Base-by-base conservation (phyloP, 1,140 invertebrate genomes). In the Habropoda laboriosa region DNA sequence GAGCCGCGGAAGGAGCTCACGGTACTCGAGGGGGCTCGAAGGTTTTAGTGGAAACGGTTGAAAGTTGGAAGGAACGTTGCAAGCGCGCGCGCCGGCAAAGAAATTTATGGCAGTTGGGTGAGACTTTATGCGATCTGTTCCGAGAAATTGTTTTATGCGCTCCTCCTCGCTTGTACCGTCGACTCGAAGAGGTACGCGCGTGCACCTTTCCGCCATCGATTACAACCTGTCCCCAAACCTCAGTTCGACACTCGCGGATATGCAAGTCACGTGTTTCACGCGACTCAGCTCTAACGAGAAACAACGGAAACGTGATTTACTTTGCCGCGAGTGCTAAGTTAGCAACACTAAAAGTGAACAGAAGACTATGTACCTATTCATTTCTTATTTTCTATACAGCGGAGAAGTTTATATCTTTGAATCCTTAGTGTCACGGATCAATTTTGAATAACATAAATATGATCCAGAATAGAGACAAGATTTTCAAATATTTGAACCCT, bases 1-100 rank as follows among this genome's bases (percentile, higher is more conserved):
- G 60, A 45, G 47, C 27, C 74, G 53, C 68, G 80, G n/a, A 82
- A 79, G 79, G 60, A 82, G 79, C 64, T 85, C 80, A 79, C 79
- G 64, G 80, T 60, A 79, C 84, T 86, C 66, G 67, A 85, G 83
- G 85, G 89, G 85, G 79, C 83, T 89, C 85, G 82, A 90, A 85
- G 89, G 87, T 87, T 90, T 89, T 90, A 90, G 81, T 84, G 82
- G 87, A 89, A 90, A 89, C 87, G 84, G 87, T 90, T 89, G 82
- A 87, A 89, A 90, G 87, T 89, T 89, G 83, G 83, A 81, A 49
- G 76, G 88, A 88, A 86, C 86, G 86, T 88, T 86, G 85, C 85
- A 63, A 81, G 27, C 47, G 45, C 27, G 12, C 75, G 74, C 81
- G 71, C 82, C 85, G 49, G 55, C 61, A 88, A 88, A 87, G 86